Base-by-base conservation (phyloP, 2,888 invertebrate genomes). In the Drosophila paucipuncta region DNA sequence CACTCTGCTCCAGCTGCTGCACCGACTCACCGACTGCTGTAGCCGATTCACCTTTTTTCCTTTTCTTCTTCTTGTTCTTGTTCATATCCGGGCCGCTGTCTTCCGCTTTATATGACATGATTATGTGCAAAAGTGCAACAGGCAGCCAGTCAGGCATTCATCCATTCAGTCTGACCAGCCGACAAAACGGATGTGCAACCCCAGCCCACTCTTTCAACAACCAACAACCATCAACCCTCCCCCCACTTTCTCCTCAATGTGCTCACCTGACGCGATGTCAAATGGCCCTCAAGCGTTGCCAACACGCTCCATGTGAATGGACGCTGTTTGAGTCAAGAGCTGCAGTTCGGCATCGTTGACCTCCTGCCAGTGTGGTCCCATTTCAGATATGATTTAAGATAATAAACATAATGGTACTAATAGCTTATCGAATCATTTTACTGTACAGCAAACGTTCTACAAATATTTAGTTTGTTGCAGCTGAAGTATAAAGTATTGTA, bases 61-160 rank as follows among this genome's bases (percentile, higher is more conserved):
- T 7, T 55, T 33, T 28, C 37, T 30, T 25, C 41, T 43, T 35
- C 49, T 58, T 37, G n/a, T 61, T 50, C 68, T 39, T 63, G 74
- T 68, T 83, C 80, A 77, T 71, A 89, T 90, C 90, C 86, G 80
- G 89, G 37, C 41, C 68, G 39, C 71, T 85, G 85, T 79, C 89
- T 81, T 79, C 78, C 90, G 72, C 68, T 85, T 91, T 82, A 89
- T 89, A 75, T 88, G 91, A 88, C 90, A 91, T 91, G 90, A 88
- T 91, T 88, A 91, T 91, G 88, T 88, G 91, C 76, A 79, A 81
- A 83, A 79, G 89, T 90, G 85, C 85, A 86, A 90, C 85, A 86
- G 84, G 90, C 85, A 76, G 70, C 37, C 84, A 67, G 43, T 39
- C 72, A 49, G 50, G 6, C 55, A 60, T 64, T 22, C 78, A 64